These are phyloP conservation scores for Tychaedon coryphoeus DNA, from an alignment of 2,113 vertebrate species.

Conservation along the genomic window DNA sequence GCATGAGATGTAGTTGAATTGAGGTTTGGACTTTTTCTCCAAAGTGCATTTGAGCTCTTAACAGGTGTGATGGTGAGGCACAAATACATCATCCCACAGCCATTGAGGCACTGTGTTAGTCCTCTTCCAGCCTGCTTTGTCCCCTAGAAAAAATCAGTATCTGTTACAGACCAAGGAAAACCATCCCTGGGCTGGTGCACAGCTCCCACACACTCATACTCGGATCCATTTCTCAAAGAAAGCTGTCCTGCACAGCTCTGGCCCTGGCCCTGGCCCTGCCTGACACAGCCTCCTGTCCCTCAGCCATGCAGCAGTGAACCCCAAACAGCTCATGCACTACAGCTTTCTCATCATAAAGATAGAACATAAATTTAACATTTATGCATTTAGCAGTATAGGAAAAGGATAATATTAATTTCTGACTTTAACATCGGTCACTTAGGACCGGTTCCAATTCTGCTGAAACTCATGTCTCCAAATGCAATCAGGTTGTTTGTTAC, in stretches of 20 bases:
- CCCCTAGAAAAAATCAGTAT: background rate
- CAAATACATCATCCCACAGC: slow-evolving; percentile 32
- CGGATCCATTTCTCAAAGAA: background rate
- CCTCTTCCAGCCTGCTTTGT: background rate
- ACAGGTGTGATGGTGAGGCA: slow-evolving; percentile 63
- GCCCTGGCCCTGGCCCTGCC: background rate
- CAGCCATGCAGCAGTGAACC: background rate
- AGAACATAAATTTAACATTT: background rate
- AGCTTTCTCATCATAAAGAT: background rate
- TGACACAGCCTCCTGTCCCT: background rate
- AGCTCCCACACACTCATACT: background rate
- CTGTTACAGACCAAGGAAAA: background rate
- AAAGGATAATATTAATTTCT: background rate
- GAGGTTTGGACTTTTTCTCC: slow-evolving; percentile 19
- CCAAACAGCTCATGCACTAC: background rate
- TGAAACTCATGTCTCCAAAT: background rate
- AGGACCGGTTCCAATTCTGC: background rate
- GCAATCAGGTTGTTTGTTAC: background rate
- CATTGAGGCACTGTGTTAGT: background rate
- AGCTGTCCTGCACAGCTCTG: background rate
- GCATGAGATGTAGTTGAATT: slow-evolving; percentile 11
- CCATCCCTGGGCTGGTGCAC: background rate
- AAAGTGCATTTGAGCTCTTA: slow-evolving; percentile 22
- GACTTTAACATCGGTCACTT: background rate
- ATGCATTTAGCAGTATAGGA: background rate